Evolutionary conservation across 2,113 vertebrate genomes (phyloP), one percentile per base, ranked within the genome.

Genomic region (Misgurnus anguillicaudatus): DNA sequence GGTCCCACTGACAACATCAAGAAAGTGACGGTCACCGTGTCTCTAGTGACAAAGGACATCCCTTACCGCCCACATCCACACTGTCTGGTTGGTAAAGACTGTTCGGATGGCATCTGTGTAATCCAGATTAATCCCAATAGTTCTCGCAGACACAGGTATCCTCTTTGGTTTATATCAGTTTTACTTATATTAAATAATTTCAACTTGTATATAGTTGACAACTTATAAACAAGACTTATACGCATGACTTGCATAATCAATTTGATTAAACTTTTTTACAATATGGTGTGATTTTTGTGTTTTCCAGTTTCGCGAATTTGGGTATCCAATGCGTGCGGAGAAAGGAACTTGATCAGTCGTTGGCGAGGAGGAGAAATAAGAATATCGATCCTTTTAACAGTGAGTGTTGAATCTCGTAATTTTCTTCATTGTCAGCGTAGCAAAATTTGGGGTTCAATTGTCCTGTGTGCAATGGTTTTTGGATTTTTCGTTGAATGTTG

Each of bases 11-110:
- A 92, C 0, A 60, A 81, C 0, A 86, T 96, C 58, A 92, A 94
- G 14, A 94, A 90, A 77, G 94, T 94, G 72, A 92, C 86, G 31
- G 90, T 98, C 81, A 95, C 93, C 0, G 94, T 94, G 0, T 98
- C 96, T 38, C 84, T 98, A 86, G 95, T 98, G 78, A 97, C 95
- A 88, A 98, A 96, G 87, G 97, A 98, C 74, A 90, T 90, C 82
- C 97, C 97, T 0, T 87, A 96, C 82, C 92, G 96, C 0, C 94
- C 97, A 14, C 97, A 98, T 87, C 97, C 97, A 0, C 97, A 98
- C 80, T 94, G 95, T 70, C 92, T 98, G 0, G 97, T 98, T 88
- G 97, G 97, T 80, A 98, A 98, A 85, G 96, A 98, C 85, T 98
- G 97, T 75, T 85, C 87, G 0, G 87, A 91, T 0, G 90, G 93